Percentiles rank a stretch among this genome's conserved stretches.
These are phyloP conservation scores for Vollenhovia emeryi DNA, from an alignment of 1,140 invertebrate genomes.

Conservation along the genomic window DNA sequence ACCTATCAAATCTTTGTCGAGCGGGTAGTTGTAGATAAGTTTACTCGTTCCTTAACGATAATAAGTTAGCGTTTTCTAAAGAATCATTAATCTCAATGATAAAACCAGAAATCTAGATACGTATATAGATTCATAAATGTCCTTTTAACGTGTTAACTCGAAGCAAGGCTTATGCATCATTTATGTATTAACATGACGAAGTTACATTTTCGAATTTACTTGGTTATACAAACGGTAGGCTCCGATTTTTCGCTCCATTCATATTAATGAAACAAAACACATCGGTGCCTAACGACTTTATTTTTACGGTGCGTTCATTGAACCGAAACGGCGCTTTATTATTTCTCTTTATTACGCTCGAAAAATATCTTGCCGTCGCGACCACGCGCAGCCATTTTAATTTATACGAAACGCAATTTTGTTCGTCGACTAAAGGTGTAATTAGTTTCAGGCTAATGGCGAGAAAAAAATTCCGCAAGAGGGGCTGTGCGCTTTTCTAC, in stretches of 20 bases:
- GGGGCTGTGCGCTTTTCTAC: slow-evolving; percentile 47
- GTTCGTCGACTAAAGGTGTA: slow-evolving; percentile 64
- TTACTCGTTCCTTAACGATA: not conserved
- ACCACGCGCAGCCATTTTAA: slow-evolving; percentile 63
- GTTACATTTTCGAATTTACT: slow-evolving; percentile 23
- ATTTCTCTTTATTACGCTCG: slow-evolving; percentile 60
- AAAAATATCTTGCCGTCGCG: slow-evolving; percentile 59
- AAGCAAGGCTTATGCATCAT: not conserved
- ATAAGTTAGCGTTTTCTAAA: slow-evolving; percentile 8
- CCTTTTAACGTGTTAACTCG: not conserved
- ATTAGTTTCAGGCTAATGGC: slow-evolving; percentile 66
- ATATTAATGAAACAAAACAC: slow-evolving; percentile 55
- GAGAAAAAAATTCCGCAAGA: slow-evolving; percentile 54
- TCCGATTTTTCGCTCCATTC: not conserved
- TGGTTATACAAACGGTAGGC: not conserved
- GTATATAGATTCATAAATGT: not conserved
- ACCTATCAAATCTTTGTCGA: not conserved
- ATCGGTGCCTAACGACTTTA: slow-evolving; percentile 15
- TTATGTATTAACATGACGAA: slow-evolving; percentile 51
- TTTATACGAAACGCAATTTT: slow-evolving; percentile 63
- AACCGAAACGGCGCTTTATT: slow-evolving; percentile 39
- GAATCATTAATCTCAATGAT: slow-evolving; percentile 21
- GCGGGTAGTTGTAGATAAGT: not conserved
- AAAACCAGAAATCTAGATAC: not conserved
- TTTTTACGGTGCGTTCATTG: slow-evolving; percentile 40